phyloP scores from a whole-genome alignment of 2,113 vertebrate species.

The Turnix velox region DNA sequence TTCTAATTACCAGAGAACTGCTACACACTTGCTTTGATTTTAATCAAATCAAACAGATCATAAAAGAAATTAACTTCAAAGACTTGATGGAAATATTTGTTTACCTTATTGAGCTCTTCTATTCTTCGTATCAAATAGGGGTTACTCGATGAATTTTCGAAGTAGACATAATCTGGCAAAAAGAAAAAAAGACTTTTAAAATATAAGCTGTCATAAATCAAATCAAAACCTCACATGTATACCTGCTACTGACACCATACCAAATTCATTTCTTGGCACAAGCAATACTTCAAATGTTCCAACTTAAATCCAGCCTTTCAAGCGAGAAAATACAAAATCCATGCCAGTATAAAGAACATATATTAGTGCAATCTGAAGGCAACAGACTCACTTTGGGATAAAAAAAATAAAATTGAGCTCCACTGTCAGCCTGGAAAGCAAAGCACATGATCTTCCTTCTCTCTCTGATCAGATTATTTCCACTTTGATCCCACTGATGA shows the following conservation, averaged over 20 bases:
- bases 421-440: neutral
- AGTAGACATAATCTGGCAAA: conserved; percentile 95
- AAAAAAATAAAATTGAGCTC: neutral
- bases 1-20: neutral
- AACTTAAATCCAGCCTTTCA: neutral
- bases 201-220: neutral
- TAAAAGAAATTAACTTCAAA: conserved; percentile 27
- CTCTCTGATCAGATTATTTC: neutral
- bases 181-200: neutral
- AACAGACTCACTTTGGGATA: neutral
- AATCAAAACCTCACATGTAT: neutral
- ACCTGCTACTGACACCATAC: neutral
- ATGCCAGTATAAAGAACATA: neutral
- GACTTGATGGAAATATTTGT: neutral
- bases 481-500: neutral
- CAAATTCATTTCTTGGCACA: neutral
- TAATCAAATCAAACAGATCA: conserved; percentile 16
- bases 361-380: neutral
- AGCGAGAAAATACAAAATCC: neutral
- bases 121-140: conserved; percentile 97
- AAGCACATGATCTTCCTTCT: neutral
- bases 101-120: conserved; percentile 97
- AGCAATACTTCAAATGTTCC: neutral
- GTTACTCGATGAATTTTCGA: conserved; percentile 98
- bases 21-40: conserved; percentile 26